Conservation (phyloP, 2,888 invertebrate genomes). For the Rugalucina vietnamica region DNA sequence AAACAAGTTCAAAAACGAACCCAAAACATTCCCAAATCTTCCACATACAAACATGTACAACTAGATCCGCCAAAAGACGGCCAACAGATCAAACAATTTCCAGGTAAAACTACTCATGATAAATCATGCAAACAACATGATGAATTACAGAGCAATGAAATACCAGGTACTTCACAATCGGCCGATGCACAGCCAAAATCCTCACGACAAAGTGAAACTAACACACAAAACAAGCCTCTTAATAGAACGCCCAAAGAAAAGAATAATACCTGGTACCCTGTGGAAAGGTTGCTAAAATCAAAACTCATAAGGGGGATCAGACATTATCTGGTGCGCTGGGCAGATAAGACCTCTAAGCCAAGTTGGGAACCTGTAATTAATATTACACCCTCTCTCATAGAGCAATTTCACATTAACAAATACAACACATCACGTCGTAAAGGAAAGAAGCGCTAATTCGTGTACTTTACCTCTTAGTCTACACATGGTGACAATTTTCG, state of each 20-base stretch:
- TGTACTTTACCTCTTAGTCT: no score
- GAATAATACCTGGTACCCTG: neutral
- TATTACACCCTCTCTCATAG: neutral
- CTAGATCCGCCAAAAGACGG: neutral
- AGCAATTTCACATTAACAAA: neutral
- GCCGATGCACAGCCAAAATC: neutral
- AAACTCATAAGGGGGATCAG: neutral
- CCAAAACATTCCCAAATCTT: neutral
- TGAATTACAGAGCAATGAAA: neutral
- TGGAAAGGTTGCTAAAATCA: neutral
- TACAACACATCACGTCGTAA: no score
- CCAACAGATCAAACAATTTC: neutral
- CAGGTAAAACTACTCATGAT: no score
- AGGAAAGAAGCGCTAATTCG: no score
- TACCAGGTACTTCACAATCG: neutral
- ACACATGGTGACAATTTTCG: no score
- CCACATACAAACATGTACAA: neutral
- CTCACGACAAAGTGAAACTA: neutral
- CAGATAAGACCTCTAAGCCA: neutral
- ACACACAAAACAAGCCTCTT: neutral
- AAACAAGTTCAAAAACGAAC: neutral
- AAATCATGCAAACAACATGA: neutral
- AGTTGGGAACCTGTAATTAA: neutral
- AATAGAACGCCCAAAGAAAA: neutral
- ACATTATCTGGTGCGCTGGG: neutral